Evolutionary conservation across 1,140 invertebrate genomes (phyloP).

Genomic region (Lepidurus couesii): DNA sequence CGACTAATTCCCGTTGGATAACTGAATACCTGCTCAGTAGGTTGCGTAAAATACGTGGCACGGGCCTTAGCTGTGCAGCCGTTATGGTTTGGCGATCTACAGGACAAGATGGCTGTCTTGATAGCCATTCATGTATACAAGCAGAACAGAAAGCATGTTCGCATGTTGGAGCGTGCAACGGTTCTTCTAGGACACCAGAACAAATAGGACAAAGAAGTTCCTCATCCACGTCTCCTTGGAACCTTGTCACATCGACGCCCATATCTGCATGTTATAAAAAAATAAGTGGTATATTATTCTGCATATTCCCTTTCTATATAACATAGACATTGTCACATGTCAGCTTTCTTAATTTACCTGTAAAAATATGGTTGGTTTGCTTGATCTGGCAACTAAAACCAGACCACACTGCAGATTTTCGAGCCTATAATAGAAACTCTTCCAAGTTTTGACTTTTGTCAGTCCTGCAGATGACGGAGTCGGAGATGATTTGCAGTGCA

Average conservation of each 20-base stretch:
- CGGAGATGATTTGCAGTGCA: background rate
- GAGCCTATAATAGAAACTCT: too few relatives aligned
- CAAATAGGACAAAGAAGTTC: conserved; percentile 88
- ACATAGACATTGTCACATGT: background rate
- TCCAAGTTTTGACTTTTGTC: too few relatives aligned
- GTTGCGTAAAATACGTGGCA: conserved; percentile 86
- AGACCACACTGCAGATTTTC: too few relatives aligned
- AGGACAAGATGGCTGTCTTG: conserved; percentile 84
- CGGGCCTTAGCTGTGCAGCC: conserved; percentile 75
- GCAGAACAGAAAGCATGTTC: conserved; percentile 91
- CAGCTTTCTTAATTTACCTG: background rate
- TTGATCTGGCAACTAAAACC: too few relatives aligned
- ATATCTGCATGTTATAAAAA: conserved; percentile 48
- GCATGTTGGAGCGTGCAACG: conserved; percentile 81
- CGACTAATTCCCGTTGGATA: background rate
- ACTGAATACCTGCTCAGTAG: conserved; percentile 64
- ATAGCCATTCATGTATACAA: conserved; percentile 92
- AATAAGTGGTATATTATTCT: background rate
- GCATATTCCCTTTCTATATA: background rate
- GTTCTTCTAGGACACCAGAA: conserved; percentile 81
- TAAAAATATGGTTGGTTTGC: background rate
- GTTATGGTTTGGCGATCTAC: conserved; percentile 85
- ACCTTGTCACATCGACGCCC: conserved; percentile 83
- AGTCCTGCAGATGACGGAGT: too few relatives aligned
- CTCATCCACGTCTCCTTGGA: conserved; percentile 85